Percentiles rank a stretch among this genome's conserved stretches.
phyloP scores from a whole-genome alignment of 2,797 vertebrate genomes.

The Sebastes minor region DNA sequence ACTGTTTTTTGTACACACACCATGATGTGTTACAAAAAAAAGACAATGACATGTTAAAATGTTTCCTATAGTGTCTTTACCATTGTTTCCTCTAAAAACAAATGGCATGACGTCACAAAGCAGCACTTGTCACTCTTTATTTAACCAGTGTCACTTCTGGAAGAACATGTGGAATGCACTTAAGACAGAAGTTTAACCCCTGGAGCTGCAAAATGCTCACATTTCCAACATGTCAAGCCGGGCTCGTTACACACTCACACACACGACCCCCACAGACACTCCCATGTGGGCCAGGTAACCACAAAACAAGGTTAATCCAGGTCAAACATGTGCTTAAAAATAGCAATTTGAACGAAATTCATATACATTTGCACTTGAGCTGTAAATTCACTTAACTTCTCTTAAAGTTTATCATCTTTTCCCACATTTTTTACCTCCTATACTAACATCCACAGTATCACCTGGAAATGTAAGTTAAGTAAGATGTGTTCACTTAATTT shows the following conservation, averaged over 20 bases:
- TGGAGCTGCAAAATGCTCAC: constrained; percentile 17
- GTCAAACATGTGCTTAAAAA: neutral
- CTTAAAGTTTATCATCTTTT: neutral
- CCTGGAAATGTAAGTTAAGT: neutral
- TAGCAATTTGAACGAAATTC: neutral
- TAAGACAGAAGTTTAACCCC: neutral
- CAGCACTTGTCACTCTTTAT: neutral
- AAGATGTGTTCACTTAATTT: neutral
- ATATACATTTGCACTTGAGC: neutral
- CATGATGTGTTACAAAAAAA: neutral
- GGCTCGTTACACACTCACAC: constrained; percentile 23
- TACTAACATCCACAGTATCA: neutral
- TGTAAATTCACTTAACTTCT: neutral
- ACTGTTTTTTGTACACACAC: neutral
- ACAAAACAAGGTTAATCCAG: neutral
- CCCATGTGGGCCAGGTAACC: neutral
- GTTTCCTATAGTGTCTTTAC: neutral
- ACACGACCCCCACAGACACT: constrained; percentile 22
- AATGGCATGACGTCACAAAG: neutral
- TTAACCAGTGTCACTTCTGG: neutral
- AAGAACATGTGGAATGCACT: constrained; percentile 22
- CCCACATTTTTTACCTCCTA: neutral
- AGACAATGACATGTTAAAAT: neutral
- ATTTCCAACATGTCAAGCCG: constrained; percentile 44
- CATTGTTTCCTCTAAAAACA: neutral